phyloP scores from a whole-genome alignment of 2,888 invertebrate species.

The Tridacna crocea region DNA sequence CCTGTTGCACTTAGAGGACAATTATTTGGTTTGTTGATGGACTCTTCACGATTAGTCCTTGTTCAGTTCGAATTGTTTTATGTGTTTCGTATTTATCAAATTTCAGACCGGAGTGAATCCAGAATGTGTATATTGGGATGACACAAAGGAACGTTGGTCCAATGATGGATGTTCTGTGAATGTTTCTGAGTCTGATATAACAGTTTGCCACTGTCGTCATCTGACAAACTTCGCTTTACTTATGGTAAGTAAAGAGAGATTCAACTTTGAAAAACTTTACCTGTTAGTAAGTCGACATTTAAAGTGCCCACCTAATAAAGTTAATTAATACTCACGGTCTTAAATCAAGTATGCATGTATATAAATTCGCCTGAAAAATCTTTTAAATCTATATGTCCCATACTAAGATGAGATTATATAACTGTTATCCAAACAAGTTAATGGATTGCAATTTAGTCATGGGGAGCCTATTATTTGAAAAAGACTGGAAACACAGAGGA shows the following conservation, averaged over 20 bases:
- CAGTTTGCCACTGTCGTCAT: conserved; percentile 76
- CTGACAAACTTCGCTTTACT: conserved; percentile 80
- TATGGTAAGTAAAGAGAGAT: conserved; percentile 61
- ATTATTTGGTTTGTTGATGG: not conserved
- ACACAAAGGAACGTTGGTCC: conserved; percentile 85
- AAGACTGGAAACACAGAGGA: too few species aligned
- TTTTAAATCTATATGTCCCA: too few species aligned
- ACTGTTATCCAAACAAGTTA: too few species aligned
- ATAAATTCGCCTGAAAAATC: too few species aligned
- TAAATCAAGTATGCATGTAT: too few species aligned
- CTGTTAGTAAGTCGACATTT: too few species aligned
- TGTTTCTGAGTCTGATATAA: conserved; percentile 51
- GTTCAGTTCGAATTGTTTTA: not conserved
- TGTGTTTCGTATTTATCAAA: not conserved
- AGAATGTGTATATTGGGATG: conserved; percentile 97
- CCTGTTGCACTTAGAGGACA: not conserved
- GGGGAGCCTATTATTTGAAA: too few species aligned
- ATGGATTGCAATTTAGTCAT: too few species aligned
- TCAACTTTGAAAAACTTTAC: too few species aligned
- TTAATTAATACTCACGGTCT: too few species aligned
- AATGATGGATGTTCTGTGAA: conserved; percentile 68
- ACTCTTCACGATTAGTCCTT: not conserved
- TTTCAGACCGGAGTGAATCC: conserved; percentile 93
- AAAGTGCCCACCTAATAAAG: too few species aligned
- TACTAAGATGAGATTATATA: too few species aligned